phyloP scores from a whole-genome alignment of 2,797 vertebrate genomes.

The Acrossocheilus fasciatus region DNA sequence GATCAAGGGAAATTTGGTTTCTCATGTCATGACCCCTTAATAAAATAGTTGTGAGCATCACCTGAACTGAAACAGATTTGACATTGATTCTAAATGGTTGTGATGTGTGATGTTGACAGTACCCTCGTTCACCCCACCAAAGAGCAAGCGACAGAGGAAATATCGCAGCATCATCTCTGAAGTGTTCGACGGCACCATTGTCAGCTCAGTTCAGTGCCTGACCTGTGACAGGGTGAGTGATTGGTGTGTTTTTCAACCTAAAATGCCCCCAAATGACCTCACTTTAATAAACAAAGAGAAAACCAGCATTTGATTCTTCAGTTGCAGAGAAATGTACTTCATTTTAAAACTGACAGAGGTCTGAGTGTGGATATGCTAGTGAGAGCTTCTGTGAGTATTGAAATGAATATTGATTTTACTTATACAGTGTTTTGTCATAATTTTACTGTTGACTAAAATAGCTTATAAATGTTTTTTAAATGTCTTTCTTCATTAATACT shows the following conservation, averaged over 20 bases:
- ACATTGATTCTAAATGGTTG: neutral
- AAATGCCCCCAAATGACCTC: neutral
- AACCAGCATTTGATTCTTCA: neutral
- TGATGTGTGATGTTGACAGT: conserved; percentile 65
- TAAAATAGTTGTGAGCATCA: neutral
- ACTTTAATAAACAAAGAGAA: neutral
- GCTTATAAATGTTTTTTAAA: neutral
- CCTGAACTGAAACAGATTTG: neutral
- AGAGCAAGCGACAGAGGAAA: conserved; percentile 92
- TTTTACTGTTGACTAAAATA: neutral
- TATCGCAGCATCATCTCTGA: conserved; percentile 97
- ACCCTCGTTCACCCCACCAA: conserved; percentile 82
- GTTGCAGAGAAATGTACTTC: neutral
- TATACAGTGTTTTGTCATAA: neutral
- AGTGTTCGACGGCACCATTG: conserved; percentile 95
- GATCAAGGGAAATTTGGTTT: too few relatives aligned
- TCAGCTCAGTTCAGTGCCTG: conserved; percentile 98
- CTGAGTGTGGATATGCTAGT: neutral
- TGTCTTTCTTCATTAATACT: neutral
- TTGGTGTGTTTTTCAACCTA: neutral
- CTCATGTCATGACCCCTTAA: conserved; percentile 19
- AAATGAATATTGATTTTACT: neutral
- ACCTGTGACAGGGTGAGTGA: conserved; percentile 95
- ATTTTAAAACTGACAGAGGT: neutral
- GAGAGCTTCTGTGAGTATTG: neutral